Evolutionary conservation across 1,140 invertebrate species (phyloP).

Genomic region (Eumeta japonica): DNA sequence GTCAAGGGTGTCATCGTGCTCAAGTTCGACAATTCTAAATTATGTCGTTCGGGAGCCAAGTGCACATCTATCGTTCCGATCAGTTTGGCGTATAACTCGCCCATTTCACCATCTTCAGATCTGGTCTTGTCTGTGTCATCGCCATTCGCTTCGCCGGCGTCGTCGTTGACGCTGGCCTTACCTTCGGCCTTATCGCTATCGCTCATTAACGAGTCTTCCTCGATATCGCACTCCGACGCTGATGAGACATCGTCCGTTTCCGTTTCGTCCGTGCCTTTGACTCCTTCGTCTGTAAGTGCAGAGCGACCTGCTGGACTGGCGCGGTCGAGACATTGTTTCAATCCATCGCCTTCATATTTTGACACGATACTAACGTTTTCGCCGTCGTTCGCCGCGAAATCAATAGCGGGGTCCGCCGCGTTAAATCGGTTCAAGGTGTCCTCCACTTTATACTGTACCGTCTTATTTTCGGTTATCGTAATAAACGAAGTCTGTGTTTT

Average conservation of each 20-base stretch:
- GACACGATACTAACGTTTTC: no score
- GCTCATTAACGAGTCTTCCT: constrained; percentile 39
- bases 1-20: constrained; percentile 30
- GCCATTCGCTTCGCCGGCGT: constrained; percentile 18
- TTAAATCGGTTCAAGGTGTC: no score
- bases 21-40: constrained; percentile 16
- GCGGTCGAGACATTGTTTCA: no score
- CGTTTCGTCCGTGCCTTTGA: not conserved
- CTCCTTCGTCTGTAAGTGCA: no score
- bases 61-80: constrained; percentile 19
- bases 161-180: constrained; percentile 10
- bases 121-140: no score
- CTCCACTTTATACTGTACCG: constrained; percentile 25
- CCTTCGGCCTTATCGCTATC: constrained; percentile 17
- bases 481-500: constrained; percentile 42
- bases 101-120: constrained; percentile 31
- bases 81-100: constrained; percentile 31
- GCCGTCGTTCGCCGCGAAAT: no score
- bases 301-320: no score
- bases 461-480: constrained; percentile 34
- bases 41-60: constrained; percentile 9
- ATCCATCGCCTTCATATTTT: no score
- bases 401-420: no score
- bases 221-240: constrained; percentile 28
- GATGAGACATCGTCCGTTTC: constrained; percentile 17